Evolutionary conservation across 2,113 vertebrate species (phyloP).

Genomic region (Antechinus stuartii): DNA sequence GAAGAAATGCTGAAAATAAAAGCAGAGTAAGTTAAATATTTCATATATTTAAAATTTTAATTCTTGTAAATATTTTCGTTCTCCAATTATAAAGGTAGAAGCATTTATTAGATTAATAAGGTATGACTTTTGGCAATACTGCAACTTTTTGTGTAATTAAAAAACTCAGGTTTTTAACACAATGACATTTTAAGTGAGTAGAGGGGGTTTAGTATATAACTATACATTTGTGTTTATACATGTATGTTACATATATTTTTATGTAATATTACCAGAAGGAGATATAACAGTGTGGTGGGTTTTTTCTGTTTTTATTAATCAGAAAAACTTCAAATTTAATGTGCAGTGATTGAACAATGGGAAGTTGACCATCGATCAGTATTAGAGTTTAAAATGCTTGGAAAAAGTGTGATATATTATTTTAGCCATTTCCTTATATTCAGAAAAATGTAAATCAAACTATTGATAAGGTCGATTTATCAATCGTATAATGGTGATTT

Average conservation of each 20-base stretch:
- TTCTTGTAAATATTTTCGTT: conserved; percentile 1
- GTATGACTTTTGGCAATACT: neutral
- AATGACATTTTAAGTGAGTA: neutral
- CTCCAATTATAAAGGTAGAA: conserved; percentile 19
- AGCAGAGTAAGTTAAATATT: conserved; percentile 87
- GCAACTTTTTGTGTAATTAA: neutral
- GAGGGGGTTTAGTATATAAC: neutral
- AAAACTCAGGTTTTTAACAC: neutral
- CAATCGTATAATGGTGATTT: neutral
- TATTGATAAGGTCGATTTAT: neutral
- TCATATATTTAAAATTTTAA: conserved; percentile 13
- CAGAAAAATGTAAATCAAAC: neutral
- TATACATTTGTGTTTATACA: neutral
- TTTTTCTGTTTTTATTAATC: neutral
- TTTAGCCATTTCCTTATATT: neutral
- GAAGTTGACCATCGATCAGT: neutral
- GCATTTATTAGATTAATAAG: neutral
- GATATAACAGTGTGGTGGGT: neutral
- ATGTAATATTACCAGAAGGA: neutral
- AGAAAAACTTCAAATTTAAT: neutral
- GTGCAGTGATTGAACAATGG: neutral
- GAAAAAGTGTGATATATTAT: neutral
- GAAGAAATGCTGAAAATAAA: conserved; percentile 88
- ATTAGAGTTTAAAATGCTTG: neutral
- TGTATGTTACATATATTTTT: neutral